Percentiles rank a stretch among this genome's conserved stretches.
phyloP scores from a whole-genome alignment of 2,113 vertebrate species.

The Melanerpes aurifrons region DNA sequence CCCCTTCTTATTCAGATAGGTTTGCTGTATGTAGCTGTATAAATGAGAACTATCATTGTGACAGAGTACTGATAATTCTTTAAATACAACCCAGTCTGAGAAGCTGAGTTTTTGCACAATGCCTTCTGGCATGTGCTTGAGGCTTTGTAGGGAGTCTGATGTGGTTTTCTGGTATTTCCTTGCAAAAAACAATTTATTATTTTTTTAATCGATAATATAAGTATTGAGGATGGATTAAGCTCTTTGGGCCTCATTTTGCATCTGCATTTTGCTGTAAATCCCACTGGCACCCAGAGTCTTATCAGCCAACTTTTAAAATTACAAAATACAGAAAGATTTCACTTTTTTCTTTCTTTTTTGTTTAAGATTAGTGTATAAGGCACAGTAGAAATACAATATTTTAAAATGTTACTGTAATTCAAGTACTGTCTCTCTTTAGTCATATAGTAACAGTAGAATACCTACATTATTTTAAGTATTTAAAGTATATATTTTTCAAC shows the following conservation, averaged over 20 bases:
- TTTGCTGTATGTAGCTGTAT: neutral
- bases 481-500: neutral
- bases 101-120: neutral
- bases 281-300: neutral
- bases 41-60: neutral
- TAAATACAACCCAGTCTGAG: neutral
- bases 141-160: constrained; percentile 17
- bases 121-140: neutral
- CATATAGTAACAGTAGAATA: neutral
- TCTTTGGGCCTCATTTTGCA: neutral
- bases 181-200: constrained; percentile 1
- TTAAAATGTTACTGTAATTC: neutral
- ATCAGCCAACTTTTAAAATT: neutral
- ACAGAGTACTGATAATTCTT: neutral
- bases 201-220: constrained; percentile 30
- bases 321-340: neutral
- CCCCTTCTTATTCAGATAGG: neutral
- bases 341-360: neutral
- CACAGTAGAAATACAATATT: neutral
- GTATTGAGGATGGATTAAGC: constrained; percentile 22
- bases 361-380: neutral
- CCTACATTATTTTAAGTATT: neutral
- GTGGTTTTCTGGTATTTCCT: constrained; percentile 16
- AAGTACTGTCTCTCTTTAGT: neutral
- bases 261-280: neutral